Evolutionary conservation across 37 sponge, comb jelly and placozoan genomes (phyloP).

Genomic region (Theonella swinhoei): DNA sequence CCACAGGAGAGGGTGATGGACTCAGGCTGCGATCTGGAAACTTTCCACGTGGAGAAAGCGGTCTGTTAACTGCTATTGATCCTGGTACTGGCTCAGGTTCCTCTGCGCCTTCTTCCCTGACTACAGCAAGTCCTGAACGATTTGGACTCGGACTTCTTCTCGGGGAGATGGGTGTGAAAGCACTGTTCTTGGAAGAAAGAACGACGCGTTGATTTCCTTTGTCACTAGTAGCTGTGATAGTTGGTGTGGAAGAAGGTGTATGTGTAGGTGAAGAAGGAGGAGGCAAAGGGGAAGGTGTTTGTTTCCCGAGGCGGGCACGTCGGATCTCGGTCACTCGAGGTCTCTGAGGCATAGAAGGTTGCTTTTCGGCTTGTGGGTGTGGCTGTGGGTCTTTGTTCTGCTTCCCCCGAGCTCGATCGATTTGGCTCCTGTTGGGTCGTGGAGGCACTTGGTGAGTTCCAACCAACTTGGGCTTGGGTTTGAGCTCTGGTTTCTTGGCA

Average conservation of each 20-base stretch:
- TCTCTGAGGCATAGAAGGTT: not conserved
- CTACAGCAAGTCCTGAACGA: not conserved
- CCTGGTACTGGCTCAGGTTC: not conserved
- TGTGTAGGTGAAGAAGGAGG: not conserved
- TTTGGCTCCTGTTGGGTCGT: not conserved
- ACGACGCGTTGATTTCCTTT: not conserved
- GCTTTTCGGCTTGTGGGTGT: not conserved
- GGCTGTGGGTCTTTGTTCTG: not conserved
- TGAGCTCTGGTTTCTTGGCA: not conserved
- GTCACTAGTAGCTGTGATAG: not conserved
- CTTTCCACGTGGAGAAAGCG: not conserved
- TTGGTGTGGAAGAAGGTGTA: not conserved
- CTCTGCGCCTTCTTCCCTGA: not conserved
- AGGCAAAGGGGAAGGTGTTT: not conserved
- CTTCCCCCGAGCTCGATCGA: not conserved
- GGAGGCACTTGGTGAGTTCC: not conserved
- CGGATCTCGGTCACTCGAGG: constrained; percentile 26
- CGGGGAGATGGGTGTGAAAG: not conserved
- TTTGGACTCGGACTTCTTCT: not conserved
- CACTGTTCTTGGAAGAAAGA: not conserved
- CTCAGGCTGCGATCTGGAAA: not conserved
- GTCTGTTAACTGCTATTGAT: not conserved
- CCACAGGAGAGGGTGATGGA: not conserved
- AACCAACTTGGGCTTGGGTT: not conserved
- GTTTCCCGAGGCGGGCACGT: not conserved